These are phyloP conservation scores for Sternarchorhynchus goeldii DNA, from an alignment of 2,797 vertebrate species.

Conservation along the genomic window DNA sequence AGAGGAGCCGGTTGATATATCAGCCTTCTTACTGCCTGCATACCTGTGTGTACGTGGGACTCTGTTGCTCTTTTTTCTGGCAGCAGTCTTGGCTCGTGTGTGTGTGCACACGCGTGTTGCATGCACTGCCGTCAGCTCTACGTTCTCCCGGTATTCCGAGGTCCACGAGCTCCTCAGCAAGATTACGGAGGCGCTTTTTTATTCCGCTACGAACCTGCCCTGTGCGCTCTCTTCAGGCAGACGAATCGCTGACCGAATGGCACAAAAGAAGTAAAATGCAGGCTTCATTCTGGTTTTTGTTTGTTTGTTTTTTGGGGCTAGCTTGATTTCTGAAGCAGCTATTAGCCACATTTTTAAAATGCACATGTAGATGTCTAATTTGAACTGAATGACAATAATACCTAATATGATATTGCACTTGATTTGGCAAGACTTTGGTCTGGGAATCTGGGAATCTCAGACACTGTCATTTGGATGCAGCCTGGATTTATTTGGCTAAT, in stretches of 20 bases:
- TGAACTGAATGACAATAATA: neutral
- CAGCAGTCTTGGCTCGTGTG: neutral
- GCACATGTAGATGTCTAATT: neutral
- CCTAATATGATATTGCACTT: neutral
- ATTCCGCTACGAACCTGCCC: slow-evolving; percentile 41
- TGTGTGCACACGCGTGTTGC: neutral
- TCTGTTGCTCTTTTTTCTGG: neutral
- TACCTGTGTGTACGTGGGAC: neutral
- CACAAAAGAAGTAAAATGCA: slow-evolving; percentile 6
- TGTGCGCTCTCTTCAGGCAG: slow-evolving; percentile 18
- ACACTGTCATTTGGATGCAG: neutral
- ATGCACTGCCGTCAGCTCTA: slow-evolving; percentile 18
- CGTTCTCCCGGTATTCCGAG: slow-evolving; percentile 19
- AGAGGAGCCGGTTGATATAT: neutral
- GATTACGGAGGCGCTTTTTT: slow-evolving; percentile 9
- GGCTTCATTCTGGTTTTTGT: neutral
- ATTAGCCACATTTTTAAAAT: too few species aligned
- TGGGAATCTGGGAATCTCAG: neutral
- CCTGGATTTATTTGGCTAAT: neutral
- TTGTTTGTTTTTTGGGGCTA: too few species aligned
- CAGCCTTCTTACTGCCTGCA: neutral
- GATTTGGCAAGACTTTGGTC: neutral
- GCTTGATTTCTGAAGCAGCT: too few species aligned
- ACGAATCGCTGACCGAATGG: slow-evolving; percentile 13
- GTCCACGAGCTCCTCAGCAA: slow-evolving; percentile 14